phyloP scores from a whole-genome alignment of 2,888 invertebrate species.

The Venustoraphidia nigricollis region DNA sequence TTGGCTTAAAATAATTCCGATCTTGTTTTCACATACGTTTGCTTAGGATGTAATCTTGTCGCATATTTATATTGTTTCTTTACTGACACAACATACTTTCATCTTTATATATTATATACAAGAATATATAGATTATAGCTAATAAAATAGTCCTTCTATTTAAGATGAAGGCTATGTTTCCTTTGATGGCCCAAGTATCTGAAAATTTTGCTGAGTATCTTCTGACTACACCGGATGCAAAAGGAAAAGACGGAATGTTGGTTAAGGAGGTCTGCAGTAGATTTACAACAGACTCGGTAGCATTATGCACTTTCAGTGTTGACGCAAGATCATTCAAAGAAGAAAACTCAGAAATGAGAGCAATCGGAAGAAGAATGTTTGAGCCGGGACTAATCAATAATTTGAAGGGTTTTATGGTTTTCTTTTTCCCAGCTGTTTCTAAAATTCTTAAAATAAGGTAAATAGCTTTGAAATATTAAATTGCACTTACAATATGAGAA shows the following conservation, averaged over 20 bases:
- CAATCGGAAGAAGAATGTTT: constrained; percentile 7
- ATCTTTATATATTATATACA: too few species aligned
- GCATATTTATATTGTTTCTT: too few species aligned
- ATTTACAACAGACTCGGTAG: constrained; percentile 11
- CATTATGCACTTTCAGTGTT: constrained; percentile 9
- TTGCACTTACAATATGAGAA: too few species aligned
- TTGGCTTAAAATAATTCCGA: too few species aligned
- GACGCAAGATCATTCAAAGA: constrained; percentile 9
- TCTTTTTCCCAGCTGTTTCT: too few species aligned
- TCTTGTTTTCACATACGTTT: too few species aligned
- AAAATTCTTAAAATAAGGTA: too few species aligned
- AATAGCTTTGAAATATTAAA: too few species aligned
- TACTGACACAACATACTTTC: too few species aligned
- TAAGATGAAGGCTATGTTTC: neutral
- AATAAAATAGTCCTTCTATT: neutral
- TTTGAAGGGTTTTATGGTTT: neutral
- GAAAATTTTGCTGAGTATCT: constrained; percentile 1
- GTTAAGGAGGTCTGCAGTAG: constrained; percentile 6
- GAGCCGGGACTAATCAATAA: constrained; percentile 1
- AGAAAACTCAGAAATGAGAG: constrained; percentile 10
- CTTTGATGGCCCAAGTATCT: neutral
- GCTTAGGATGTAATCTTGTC: too few species aligned
- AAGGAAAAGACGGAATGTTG: constrained; percentile 4
- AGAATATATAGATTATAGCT: too few species aligned
- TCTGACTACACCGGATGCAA: neutral